phyloP scores from a whole-genome alignment of 2,888 invertebrate genomes.

The Rugalucina vietnamica region DNA sequence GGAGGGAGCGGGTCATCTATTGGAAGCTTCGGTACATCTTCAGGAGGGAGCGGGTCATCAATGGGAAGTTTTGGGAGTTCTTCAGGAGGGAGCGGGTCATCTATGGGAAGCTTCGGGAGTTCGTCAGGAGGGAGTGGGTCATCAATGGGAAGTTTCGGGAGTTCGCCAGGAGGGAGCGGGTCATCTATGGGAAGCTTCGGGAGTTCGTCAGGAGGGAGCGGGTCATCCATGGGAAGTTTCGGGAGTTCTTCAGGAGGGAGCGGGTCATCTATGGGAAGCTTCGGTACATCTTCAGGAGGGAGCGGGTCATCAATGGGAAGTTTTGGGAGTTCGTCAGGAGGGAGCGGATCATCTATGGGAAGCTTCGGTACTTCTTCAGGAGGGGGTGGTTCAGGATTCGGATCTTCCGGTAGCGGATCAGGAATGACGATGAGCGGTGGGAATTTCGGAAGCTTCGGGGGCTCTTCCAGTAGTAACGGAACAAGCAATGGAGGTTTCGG shows the following conservation, averaged over 20 bases:
- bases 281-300: not conserved
- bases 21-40: not conserved
- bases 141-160: not conserved
- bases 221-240: not conserved
- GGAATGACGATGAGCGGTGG: not conserved
- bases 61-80: not conserved
- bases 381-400: not conserved
- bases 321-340: too few relatives aligned
- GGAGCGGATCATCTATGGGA: too few relatives aligned
- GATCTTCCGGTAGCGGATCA: not conserved
- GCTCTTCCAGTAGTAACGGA: not conserved
- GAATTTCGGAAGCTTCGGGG: not conserved
- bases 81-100: not conserved
- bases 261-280: not conserved
- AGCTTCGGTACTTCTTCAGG: not conserved
- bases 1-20: not conserved
- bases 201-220: not conserved
- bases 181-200: not conserved
- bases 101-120: conserved; percentile 2
- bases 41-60: not conserved
- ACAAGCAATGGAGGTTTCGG: not conserved
- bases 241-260: not conserved
- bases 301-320: not conserved
- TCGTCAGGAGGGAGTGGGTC: not conserved
- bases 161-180: not conserved